Evolutionary conservation across 1,140 invertebrate species (phyloP).

Genomic region (Drosophila micromelanica): DNA sequence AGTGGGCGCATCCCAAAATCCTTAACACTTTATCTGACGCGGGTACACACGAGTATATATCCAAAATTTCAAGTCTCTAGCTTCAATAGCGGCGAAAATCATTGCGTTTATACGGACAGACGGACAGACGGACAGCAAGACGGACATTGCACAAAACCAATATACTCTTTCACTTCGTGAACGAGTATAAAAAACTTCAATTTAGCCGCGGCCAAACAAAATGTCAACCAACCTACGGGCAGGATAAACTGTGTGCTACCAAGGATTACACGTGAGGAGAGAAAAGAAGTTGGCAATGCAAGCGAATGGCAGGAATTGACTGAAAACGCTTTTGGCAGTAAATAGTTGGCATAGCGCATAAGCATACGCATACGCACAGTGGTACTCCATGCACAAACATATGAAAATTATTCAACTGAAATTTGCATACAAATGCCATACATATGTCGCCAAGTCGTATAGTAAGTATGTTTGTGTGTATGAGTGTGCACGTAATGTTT

Average conservation of each 20-base stretch:
- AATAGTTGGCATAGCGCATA: conserved; percentile 46
- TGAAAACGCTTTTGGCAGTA: conserved; percentile 38
- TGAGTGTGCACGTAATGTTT: conserved; percentile 49
- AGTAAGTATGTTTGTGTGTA: conserved; percentile 9
- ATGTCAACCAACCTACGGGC: neutral
- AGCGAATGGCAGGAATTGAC: conserved; percentile 35
- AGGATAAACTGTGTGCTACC: neutral
- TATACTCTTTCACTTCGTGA: too few relatives aligned
- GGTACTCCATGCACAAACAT: conserved; percentile 35
- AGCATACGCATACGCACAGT: conserved; percentile 58
- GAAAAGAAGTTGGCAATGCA: conserved; percentile 30
- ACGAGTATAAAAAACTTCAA: conserved; percentile 22
- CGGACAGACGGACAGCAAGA: too few relatives aligned
- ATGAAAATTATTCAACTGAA: conserved; percentile 61
- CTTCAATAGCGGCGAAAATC: too few relatives aligned
- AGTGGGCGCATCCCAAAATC: too few relatives aligned
- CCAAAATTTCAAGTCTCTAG: too few relatives aligned
- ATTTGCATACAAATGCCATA: conserved; percentile 72
- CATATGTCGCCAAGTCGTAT: conserved; percentile 42
- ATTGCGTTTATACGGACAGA: too few relatives aligned
- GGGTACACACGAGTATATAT: too few relatives aligned
- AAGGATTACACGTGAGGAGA: neutral
- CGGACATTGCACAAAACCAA: too few relatives aligned
- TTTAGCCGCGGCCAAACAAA: neutral
- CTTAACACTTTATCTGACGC: too few relatives aligned